Evolutionary conservation across 1,140 invertebrate species (phyloP).

Genomic region (Temnothorax nylanderi): DNA sequence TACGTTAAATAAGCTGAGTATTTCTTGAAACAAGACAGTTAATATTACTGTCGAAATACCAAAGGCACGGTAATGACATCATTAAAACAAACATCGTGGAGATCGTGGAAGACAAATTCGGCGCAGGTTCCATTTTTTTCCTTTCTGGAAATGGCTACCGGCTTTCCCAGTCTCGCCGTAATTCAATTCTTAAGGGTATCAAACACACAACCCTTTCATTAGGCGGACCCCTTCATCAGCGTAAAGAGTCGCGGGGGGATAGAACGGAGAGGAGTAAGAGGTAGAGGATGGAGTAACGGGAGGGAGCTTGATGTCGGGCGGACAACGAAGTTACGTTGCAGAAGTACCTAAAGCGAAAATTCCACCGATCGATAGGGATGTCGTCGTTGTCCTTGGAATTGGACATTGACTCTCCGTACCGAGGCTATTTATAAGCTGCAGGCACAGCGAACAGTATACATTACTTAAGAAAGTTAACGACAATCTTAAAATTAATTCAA

Average conservation of each 20-base stretch:
- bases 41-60: slow-evolving; percentile 36
- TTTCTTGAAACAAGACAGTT: slow-evolving; percentile 19
- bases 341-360: slow-evolving; percentile 80
- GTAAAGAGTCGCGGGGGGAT: slow-evolving; percentile 70
- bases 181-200: slow-evolving; percentile 83
- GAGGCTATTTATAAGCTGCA: background rate
- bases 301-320: slow-evolving; percentile 46
- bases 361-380: slow-evolving; percentile 74
- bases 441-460: background rate
- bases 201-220: slow-evolving; percentile 83
- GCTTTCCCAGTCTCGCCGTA: slow-evolving; percentile 73
- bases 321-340: slow-evolving; percentile 79
- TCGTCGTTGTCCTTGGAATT: slow-evolving; percentile 48
- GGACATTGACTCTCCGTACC: background rate
- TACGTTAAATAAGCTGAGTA: slow-evolving; percentile 1
- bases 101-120: slow-evolving; percentile 72
- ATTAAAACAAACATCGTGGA: slow-evolving; percentile 61
- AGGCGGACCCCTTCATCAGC: slow-evolving; percentile 80
- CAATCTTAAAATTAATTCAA: background rate
- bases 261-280: background rate
- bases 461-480: background rate
- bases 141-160: slow-evolving; percentile 69
- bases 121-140: slow-evolving; percentile 66
- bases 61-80: slow-evolving; percentile 44
- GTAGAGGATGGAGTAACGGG: slow-evolving; percentile 8